These are phyloP conservation scores for Thyatira batis DNA, from an alignment of 2,888 invertebrate genomes.

Conservation along the genomic window DNA sequence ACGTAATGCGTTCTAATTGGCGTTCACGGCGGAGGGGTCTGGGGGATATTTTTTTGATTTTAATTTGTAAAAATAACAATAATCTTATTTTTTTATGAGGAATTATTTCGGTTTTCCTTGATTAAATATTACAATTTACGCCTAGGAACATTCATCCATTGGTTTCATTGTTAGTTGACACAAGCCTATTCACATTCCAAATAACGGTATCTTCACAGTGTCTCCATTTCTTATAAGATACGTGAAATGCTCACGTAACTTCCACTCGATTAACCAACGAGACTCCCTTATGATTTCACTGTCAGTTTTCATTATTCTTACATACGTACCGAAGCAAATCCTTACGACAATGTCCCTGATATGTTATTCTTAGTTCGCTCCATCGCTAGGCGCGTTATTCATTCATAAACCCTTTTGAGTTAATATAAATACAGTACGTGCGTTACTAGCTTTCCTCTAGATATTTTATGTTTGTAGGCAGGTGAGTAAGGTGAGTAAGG, in stretches of 20 bases:
- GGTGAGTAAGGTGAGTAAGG: conserved; percentile 4
- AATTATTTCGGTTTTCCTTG: too few relatives aligned
- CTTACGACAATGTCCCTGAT: conserved; percentile 39
- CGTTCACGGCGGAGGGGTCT: too few relatives aligned
- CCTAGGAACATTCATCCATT: too few relatives aligned
- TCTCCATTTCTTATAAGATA: conserved; percentile 66
- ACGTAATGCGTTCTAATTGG: too few relatives aligned
- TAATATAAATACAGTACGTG: neutral
- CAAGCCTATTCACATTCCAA: conserved; percentile 73
- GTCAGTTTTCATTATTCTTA: conserved; percentile 60
- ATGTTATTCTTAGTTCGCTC: conserved; percentile 46
- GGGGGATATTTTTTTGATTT: too few relatives aligned
- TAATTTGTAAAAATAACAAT: too few relatives aligned
- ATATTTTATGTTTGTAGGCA: conserved; percentile 4
- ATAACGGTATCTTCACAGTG: conserved; percentile 61
- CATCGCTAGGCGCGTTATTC: conserved; percentile 34
- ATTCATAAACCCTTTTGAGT: conserved; percentile 37
- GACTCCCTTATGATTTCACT: conserved; percentile 62
- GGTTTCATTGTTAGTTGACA: too few relatives aligned
- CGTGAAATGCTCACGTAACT: conserved; percentile 72
- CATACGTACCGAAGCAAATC: conserved; percentile 45
- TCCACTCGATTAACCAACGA: conserved; percentile 73
- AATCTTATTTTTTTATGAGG: too few relatives aligned
- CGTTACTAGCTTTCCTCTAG: neutral
- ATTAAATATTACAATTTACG: too few relatives aligned